A percentile compares a stretch with the other conserved stretches of the same genome.
These are phyloP conservation scores for Dunckerocampus dactyliophorus DNA, from an alignment of 2,113 vertebrate species.

Conservation along the genomic window DNA sequence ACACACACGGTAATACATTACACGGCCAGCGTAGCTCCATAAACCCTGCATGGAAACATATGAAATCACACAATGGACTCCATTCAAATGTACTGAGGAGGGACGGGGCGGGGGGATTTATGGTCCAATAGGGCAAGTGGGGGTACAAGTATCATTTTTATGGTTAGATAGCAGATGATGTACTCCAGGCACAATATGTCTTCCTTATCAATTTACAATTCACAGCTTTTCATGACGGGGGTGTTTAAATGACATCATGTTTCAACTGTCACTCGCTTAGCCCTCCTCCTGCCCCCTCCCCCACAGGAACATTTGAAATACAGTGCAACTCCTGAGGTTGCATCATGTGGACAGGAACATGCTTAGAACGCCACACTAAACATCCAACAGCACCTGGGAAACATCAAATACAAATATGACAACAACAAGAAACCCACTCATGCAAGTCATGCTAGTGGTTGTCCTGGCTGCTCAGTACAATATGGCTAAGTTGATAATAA, in stretches of 20 bases:
- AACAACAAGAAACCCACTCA: no score
- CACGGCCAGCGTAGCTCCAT: constrained; percentile 34
- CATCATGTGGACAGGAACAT: no score
- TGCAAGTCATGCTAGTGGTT: no score
- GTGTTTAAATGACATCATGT: constrained; percentile 9
- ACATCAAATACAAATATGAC: no score
- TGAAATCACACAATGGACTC: constrained; percentile 60
- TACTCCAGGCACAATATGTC: constrained; percentile 43
- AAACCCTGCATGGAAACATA: constrained; percentile 55
- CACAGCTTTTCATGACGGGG: constrained; percentile 32
- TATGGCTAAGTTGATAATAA: no score
- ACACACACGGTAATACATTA: constrained; percentile 35
- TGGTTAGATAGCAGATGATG: constrained; percentile 60
- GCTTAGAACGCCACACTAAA: no score
- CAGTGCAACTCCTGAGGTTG: background rate
- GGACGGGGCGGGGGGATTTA: constrained; percentile 43
- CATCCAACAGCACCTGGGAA: no score
- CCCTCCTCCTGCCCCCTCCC: background rate
- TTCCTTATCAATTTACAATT: constrained; percentile 53
- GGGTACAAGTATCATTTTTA: constrained; percentile 47
- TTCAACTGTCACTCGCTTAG: constrained; percentile 10
- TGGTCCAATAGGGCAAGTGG: constrained; percentile 47
- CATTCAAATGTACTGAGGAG: constrained; percentile 54
- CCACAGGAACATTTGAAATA: no score
- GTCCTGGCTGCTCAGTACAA: no score